phyloP scores from a whole-genome alignment of 2,888 invertebrate genomes.

The Autographa gamma region DNA sequence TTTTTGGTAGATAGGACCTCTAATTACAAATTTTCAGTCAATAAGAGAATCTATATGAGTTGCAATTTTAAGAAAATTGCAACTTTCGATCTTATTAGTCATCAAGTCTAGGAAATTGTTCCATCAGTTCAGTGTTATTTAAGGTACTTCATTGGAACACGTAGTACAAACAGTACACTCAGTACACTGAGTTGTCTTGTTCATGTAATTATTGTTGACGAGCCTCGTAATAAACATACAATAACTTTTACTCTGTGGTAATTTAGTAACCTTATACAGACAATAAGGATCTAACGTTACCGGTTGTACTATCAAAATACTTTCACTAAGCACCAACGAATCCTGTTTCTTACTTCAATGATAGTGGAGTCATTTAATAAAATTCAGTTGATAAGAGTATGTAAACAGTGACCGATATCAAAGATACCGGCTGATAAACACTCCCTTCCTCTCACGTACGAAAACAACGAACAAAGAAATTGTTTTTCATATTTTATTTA shows the following conservation, averaged over 20 bases:
- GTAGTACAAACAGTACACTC: too few species aligned
- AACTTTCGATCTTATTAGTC: background rate
- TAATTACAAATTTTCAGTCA: background rate
- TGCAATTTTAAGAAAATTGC: too few species aligned
- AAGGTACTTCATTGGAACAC: background rate
- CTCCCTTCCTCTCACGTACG: slow-evolving; percentile 53
- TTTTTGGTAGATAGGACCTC: background rate
- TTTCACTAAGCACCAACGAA: background rate
- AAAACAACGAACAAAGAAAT: slow-evolving; percentile 35
- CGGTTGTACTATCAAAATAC: background rate
- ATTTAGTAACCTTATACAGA: background rate
- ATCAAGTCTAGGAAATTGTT: background rate
- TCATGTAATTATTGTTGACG: background rate
- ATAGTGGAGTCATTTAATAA: slow-evolving; percentile 47
- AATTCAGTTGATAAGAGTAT: slow-evolving; percentile 59
- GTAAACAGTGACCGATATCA: slow-evolving; percentile 76
- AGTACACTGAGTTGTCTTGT: background rate
- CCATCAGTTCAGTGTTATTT: background rate
- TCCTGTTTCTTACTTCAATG: slow-evolving; percentile 13
- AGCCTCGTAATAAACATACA: background rate
- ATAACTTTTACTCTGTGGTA: background rate
- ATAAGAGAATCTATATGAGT: background rate
- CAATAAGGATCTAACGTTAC: background rate
- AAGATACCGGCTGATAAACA: slow-evolving; percentile 65
- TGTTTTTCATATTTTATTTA: slow-evolving; percentile 10